A percentile compares a stretch with the other conserved stretches of the same genome.
Conservation (phyloP, 2,113 vertebrate genomes). For the Ornithorhynchus anatinus region DNA sequence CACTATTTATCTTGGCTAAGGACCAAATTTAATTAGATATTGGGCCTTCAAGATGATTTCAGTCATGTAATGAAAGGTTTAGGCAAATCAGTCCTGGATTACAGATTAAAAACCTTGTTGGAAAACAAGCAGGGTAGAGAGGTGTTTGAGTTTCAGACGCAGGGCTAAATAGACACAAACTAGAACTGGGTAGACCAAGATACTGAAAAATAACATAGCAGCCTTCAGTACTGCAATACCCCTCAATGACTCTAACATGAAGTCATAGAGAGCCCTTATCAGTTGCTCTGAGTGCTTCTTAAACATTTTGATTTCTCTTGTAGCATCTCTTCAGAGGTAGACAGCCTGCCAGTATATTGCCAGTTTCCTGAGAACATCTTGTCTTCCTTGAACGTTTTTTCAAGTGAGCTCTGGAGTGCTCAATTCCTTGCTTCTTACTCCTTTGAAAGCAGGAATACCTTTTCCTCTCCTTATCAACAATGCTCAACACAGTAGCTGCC, state of each 20-base stretch:
- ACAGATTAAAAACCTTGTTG: background rate
- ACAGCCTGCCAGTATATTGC: background rate
- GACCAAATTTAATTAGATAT: too few relatives aligned
- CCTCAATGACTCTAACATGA: background rate
- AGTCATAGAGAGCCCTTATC: too few relatives aligned
- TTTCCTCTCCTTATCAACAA: too few relatives aligned
- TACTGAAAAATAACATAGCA: fast-evolving
- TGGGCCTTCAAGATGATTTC: too few relatives aligned
- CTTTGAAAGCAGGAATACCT: too few relatives aligned
- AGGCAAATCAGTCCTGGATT: background rate
- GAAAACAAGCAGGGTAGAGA: background rate
- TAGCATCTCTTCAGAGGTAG: background rate
- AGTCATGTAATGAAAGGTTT: background rate
- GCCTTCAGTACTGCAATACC: background rate
- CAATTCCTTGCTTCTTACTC: too few relatives aligned
- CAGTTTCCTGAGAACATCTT: background rate
- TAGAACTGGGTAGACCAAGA: background rate
- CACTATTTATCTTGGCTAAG: too few relatives aligned
- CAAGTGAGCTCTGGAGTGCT: too few relatives aligned
- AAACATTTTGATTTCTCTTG: background rate
- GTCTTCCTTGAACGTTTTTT: too few relatives aligned
- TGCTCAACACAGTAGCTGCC: too few relatives aligned
- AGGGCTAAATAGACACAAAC: background rate
- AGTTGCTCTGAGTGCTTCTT: background rate
- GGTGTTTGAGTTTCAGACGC: background rate